These are phyloP conservation scores for Cryptotis parvus DNA, from an alignment of 2,113 vertebrate species.

Conservation along the genomic window DNA sequence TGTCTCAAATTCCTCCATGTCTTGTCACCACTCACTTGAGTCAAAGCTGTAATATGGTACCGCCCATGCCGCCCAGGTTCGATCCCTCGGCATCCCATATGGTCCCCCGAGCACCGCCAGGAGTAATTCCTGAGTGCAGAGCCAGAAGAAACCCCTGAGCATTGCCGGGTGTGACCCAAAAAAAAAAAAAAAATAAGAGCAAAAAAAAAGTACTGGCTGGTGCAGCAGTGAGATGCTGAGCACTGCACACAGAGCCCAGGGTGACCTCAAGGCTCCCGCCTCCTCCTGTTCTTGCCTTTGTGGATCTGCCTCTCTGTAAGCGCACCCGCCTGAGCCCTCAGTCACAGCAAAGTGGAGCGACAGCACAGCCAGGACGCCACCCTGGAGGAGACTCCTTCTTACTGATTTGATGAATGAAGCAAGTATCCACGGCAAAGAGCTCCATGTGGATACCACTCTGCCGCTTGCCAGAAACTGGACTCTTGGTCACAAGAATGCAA, in stretches of 20 bases:
- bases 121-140: too few relatives aligned
- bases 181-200: neutral
- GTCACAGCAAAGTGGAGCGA: neutral
- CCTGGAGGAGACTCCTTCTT: neutral
- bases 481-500: neutral
- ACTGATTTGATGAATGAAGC: neutral
- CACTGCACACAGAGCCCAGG: fast-evolving
- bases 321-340: neutral
- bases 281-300: neutral
- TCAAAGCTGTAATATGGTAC: too few relatives aligned
- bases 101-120: too few relatives aligned
- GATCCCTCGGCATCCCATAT: too few relatives aligned
- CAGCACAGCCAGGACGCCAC: neutral
- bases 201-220: too few relatives aligned
- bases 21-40: neutral
- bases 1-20: neutral
- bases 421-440: neutral
- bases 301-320: neutral
- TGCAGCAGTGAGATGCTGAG: neutral
- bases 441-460: neutral
- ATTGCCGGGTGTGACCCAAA: too few relatives aligned
- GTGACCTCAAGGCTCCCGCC: fast-evolving
- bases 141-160: too few relatives aligned
- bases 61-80: too few relatives aligned
- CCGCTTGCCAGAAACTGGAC: neutral